A percentile compares a stretch with the other conserved stretches of the same genome.
phyloP scores from a whole-genome alignment of 1,140 invertebrate genomes.

The Drosophila albomicans region DNA sequence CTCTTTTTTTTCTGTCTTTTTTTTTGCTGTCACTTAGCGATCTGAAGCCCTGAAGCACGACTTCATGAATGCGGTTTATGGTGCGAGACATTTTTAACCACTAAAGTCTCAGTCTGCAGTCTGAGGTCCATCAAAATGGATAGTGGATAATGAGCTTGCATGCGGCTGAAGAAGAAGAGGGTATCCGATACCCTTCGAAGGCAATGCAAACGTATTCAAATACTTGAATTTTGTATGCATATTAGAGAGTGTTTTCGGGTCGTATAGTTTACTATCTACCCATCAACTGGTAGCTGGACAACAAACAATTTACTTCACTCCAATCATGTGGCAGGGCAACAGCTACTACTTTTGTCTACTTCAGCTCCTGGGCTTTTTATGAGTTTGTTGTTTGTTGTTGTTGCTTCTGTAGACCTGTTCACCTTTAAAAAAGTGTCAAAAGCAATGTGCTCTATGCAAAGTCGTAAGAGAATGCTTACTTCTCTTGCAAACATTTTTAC shows the following conservation, averaged over 20 bases:
- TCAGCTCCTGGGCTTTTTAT: conserved; percentile 31
- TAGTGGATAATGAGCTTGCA: conserved; percentile 47
- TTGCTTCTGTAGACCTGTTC: neutral
- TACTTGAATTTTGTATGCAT: neutral
- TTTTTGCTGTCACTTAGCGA: conserved; percentile 22
- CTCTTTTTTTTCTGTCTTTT: neutral
- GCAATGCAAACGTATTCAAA: neutral
- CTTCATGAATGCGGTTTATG: conserved; percentile 37
- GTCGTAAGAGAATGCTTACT: too few relatives aligned
- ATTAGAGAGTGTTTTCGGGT: conserved; percentile 18
- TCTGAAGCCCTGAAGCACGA: conserved; percentile 32
- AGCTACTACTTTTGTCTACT: conserved; percentile 36
- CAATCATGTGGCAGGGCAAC: conserved; percentile 37
- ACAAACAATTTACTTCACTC: neutral
- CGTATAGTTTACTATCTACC: neutral
- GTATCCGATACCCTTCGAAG: conserved; percentile 13
- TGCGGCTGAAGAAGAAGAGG: conserved; percentile 3
- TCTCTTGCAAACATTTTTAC: too few relatives aligned
- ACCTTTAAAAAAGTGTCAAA: too few relatives aligned
- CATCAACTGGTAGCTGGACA: conserved; percentile 18
- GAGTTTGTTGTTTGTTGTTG: conserved; percentile 22
- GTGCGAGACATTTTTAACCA: conserved; percentile 23
- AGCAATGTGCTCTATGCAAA: too few relatives aligned
- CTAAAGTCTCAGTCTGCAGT: neutral
- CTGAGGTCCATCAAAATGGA: conserved; percentile 28